Evolutionary conservation across 2,797 vertebrate genomes (phyloP), one percentile per base, ranked within the genome.

Genomic region (Spea hammondii): DNA sequence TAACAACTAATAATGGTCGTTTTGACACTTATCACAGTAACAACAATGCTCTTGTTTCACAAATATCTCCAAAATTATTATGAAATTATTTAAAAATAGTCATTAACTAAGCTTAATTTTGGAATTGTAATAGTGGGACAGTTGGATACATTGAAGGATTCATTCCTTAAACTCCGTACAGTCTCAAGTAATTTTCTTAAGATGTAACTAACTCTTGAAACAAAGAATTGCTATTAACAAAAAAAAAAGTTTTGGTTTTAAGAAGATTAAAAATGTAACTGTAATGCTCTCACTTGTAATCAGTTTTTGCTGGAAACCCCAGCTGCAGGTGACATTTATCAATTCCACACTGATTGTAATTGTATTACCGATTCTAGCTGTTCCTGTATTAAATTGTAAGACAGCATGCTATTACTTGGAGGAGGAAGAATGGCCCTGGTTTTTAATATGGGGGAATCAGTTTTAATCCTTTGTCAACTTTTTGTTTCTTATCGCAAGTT

Each of bases 241-340:
- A 59, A 59, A 14, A 59, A 59, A 59, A 59, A 1, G 3, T 10
- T 59, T 59, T 9, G 9, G 55, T n/a, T 5, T 5, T 59, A 0
- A 12, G 55, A 5, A 59, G 55, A 59, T 59, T 59, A 59, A 59
- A 59, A 59, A 59, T 13, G n/a, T 10, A 59, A 59, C 55, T 59
- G 55, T 5, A 59, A 59, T 59, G 10, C n/a, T 12, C 55, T 59
- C 11, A 59, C 55, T 12, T 8, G 55, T 59, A 59, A 59, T 59
- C 55, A 59, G 11, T 59, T 59, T 59, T 13, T 59, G 55, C 55
- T 59, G 55, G 55, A 13, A 57, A 9, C 4, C 55, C 4, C 55
- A 13, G 55, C 55, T 57, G 55, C 55, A 57, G 7, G 55, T 57
- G 55, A 57, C 55, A 57, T 57, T 57, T 57, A 57, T 57, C 55